Evolutionary conservation across 2,888 invertebrate species (phyloP).

Genomic region (Ischnura elegans): DNA sequence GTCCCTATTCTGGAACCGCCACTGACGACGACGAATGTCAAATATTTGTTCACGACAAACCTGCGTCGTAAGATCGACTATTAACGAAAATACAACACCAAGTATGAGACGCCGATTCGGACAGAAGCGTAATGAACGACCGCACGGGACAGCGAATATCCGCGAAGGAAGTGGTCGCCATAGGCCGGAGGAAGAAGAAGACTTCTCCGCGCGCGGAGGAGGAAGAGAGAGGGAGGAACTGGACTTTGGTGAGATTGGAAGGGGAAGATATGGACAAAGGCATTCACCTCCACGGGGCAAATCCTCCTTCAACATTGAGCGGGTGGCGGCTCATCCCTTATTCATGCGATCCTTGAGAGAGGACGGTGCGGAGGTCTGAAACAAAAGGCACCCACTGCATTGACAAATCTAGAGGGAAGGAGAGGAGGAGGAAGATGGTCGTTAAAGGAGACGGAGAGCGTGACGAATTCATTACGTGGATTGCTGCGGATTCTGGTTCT

Average conservation of each 20-base stretch:
- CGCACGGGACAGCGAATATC: no score
- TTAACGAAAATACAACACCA: no score
- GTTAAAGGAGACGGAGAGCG: slow-evolving; percentile 63
- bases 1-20: no score
- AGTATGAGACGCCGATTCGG: no score
- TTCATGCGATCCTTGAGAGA: not conserved
- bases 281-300: slow-evolving; percentile 12
- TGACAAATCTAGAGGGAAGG: slow-evolving; percentile 51
- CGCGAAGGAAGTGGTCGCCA: not conserved
- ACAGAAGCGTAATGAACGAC: no score
- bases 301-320: not conserved
- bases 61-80: no score
- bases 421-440: slow-evolving; percentile 55
- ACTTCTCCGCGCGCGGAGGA: not conserved
- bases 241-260: not conserved
- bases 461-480: slow-evolving; percentile 62
- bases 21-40: no score
- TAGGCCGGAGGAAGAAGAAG: not conserved
- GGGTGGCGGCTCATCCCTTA: slow-evolving; percentile 33
- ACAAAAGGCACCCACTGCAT: slow-evolving; percentile 65
- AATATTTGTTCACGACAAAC: no score
- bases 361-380: not conserved
- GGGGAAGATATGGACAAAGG: not conserved
- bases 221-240: not conserved
- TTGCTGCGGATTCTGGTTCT: not conserved